These are phyloP conservation scores for Moxostoma hubbsi DNA, from an alignment of 2,797 vertebrate species.

Conservation along the genomic window DNA sequence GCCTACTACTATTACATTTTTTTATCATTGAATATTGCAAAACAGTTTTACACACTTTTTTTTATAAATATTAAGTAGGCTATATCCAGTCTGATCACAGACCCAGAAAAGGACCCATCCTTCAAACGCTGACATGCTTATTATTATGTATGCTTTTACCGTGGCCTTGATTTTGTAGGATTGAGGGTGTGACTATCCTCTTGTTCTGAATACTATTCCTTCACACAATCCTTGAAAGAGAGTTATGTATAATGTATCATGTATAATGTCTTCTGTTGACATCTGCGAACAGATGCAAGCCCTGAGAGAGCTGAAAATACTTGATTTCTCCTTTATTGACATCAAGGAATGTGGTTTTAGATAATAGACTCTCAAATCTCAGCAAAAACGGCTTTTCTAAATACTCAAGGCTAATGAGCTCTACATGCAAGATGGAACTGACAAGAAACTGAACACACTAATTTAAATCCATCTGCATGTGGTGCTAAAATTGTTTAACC, in stretches of 20 bases:
- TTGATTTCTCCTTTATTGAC: background rate
- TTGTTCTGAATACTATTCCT: constrained; percentile 31
- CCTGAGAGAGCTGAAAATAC: background rate
- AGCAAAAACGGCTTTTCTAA: background rate
- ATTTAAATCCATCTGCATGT: constrained; percentile 26
- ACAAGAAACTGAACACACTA: constrained; percentile 25
- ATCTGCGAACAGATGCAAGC: constrained; percentile 5
- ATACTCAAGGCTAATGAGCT: constrained; percentile 33
- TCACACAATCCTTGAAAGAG: constrained; percentile 10
- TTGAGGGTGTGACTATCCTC: constrained; percentile 13
- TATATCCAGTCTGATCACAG: background rate
- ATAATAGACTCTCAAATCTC: background rate
- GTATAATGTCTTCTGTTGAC: background rate
- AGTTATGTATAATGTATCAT: constrained; percentile 2
- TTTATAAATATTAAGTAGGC: too few relatives aligned
- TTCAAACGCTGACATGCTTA: constrained; percentile 1
- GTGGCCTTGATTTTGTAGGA: constrained; percentile 31
- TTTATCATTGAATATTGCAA: too few relatives aligned
- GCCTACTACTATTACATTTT: too few relatives aligned
- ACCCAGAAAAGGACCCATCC: background rate
- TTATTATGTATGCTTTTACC: constrained; percentile 18
- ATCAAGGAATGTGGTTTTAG: background rate
- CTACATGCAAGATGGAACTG: background rate
- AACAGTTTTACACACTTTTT: too few relatives aligned
- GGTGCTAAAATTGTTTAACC: background rate